Evolutionary conservation across 2,888 invertebrate genomes (phyloP).

Genomic region (Acrobasis repandana): DNA sequence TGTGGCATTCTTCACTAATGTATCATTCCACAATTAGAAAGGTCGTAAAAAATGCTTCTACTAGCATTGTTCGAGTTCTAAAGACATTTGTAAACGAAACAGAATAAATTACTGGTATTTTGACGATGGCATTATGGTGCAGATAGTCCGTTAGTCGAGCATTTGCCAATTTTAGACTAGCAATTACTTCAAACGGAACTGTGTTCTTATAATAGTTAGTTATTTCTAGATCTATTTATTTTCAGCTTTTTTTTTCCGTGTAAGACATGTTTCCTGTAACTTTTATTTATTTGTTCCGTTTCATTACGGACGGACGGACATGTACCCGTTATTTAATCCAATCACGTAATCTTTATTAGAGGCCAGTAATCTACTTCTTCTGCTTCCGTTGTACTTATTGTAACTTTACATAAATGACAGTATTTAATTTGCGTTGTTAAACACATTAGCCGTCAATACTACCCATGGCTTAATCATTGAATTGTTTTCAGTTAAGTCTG

Average conservation of each 20-base stretch:
- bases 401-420: too few species aligned
- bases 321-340: too few species aligned
- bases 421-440: too few species aligned
- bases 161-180: slow-evolving; percentile 10
- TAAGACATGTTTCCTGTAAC: too few species aligned
- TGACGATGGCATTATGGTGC: neutral
- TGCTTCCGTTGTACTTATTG: too few species aligned
- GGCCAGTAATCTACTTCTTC: too few species aligned
- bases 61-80: slow-evolving; percentile 1
- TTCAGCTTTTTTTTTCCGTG: neutral
- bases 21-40: slow-evolving; percentile 23
- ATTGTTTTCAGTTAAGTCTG: neutral
- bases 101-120: slow-evolving; percentile 8
- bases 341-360: too few species aligned
- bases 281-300: too few species aligned
- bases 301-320: too few species aligned
- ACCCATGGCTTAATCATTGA: neutral
- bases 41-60: slow-evolving; percentile 20
- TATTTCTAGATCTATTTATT: neutral
- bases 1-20: slow-evolving; percentile 20
- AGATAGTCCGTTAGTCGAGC: slow-evolving; percentile 7
- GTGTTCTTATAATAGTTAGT: neutral
- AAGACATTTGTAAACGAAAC: neutral
- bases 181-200: neutral
- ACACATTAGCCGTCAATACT: neutral